A percentile compares a stretch with the other conserved stretches of the same genome.
phyloP scores from a whole-genome alignment of 2,797 vertebrate species.

The Tragelaphus oryx region DNA sequence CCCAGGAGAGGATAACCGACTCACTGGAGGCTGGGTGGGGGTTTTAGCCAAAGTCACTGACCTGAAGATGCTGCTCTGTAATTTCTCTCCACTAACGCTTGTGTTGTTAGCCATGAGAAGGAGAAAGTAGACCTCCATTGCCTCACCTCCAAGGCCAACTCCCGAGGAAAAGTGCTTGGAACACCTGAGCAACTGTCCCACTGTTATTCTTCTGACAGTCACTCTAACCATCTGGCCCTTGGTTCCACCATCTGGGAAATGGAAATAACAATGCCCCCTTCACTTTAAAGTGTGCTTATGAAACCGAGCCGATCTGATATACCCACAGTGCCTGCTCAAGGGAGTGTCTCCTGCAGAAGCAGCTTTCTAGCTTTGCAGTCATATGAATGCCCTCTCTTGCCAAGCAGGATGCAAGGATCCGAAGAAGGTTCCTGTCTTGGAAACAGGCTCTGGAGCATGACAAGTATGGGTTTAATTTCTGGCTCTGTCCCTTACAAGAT shows the following conservation, averaged over 20 bases:
- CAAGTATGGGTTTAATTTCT: constrained; percentile 43
- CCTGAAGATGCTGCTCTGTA: neutral
- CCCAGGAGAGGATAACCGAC: neutral
- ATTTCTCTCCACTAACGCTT: neutral
- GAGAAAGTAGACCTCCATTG: neutral
- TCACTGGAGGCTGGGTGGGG: neutral
- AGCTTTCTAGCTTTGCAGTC: neutral
- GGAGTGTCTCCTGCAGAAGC: neutral
- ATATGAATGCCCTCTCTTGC: constrained; percentile 2
- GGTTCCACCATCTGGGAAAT: neutral
- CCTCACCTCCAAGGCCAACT: neutral
- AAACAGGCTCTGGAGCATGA: constrained; percentile 29
- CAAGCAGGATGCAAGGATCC: constrained; percentile 31
- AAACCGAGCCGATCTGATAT: neutral
- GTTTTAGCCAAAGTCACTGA: neutral
- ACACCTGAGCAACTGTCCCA: neutral
- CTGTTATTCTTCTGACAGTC: neutral
- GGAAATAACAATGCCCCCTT: neutral
- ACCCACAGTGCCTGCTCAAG: neutral
- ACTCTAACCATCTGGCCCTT: neutral
- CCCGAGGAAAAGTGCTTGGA: neutral
- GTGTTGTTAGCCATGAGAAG: neutral
- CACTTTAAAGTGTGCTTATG: neutral
- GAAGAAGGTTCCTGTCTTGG: constrained; percentile 43
- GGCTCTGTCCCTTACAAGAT: constrained; percentile 35